Percentiles rank a stretch among this genome's conserved stretches.
Conservation (phyloP, 1,140 invertebrate genomes). For the Cheumatopsyche charites region DNA sequence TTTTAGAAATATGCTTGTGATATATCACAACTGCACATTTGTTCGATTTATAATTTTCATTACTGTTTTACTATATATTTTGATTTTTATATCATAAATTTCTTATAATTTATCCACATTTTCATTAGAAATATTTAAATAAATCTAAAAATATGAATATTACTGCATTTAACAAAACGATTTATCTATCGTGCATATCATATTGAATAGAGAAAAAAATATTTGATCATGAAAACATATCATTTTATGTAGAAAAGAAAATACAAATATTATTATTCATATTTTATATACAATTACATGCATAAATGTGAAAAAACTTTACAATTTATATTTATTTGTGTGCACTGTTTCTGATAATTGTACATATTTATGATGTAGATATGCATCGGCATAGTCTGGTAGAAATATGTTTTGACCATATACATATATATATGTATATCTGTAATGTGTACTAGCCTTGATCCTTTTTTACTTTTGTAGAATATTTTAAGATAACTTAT, state of each 20-base stretch:
- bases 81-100: too few relatives aligned
- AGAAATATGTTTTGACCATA: slow-evolving; percentile 18
- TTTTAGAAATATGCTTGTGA: slow-evolving; percentile 1
- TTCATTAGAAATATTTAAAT: too few relatives aligned
- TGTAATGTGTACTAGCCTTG: slow-evolving; percentile 42
- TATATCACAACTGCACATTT: slow-evolving; percentile 7
- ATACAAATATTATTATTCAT: background rate
- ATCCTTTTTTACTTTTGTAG: slow-evolving; percentile 50
- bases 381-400: background rate
- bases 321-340: slow-evolving; percentile 15
- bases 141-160: too few relatives aligned
- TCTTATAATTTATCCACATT: too few relatives aligned
- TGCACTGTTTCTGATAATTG: slow-evolving; percentile 29
- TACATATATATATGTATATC: slow-evolving; percentile 9
- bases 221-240: slow-evolving; percentile 16
- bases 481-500: slow-evolving; percentile 34
- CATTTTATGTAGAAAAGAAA: slow-evolving; percentile 11
- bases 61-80: background rate
- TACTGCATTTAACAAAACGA: too few relatives aligned
- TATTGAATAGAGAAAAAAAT: slow-evolving; percentile 14
- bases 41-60: background rate
- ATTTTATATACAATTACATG: background rate
- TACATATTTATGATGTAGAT: background rate
- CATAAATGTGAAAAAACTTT: background rate
- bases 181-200: too few relatives aligned